Evolutionary conservation across 1,140 invertebrate genomes (phyloP).

Genomic region (Lordiphosa mommai): DNA sequence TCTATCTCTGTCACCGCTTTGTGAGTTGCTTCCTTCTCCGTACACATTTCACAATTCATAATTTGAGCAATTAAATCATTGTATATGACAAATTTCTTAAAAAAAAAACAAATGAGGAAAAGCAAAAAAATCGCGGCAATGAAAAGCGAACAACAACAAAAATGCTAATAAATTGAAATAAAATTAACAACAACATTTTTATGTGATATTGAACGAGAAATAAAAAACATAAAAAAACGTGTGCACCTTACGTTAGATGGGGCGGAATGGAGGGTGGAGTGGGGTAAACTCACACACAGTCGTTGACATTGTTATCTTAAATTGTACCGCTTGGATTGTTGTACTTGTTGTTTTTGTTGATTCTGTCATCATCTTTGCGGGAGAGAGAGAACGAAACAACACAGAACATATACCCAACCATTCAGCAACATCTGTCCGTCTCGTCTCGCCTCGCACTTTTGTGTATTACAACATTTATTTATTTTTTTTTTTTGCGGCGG

Average conservation of each 20-base stretch:
- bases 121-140: slow-evolving; percentile 22
- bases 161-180: slow-evolving; percentile 65
- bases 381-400: slow-evolving; percentile 4
- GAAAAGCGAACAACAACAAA: slow-evolving; percentile 20
- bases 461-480: slow-evolving; percentile 54
- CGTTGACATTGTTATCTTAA: slow-evolving; percentile 71
- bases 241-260: slow-evolving; percentile 27
- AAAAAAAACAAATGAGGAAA: slow-evolving; percentile 41
- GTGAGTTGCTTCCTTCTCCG: not conserved
- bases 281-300: slow-evolving; percentile 29
- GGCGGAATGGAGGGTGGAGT: not conserved
- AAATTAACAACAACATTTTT: slow-evolving; percentile 48
- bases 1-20: not conserved
- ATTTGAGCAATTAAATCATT: slow-evolving; percentile 64
- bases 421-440: slow-evolving; percentile 7
- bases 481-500: slow-evolving; percentile 28
- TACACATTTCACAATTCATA: slow-evolving; percentile 49
- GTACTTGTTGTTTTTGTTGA: slow-evolving; percentile 30
- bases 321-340: slow-evolving; percentile 44
- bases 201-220: slow-evolving; percentile 25
- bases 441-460: slow-evolving; percentile 16
- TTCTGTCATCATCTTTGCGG: slow-evolving; percentile 60
- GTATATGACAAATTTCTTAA: slow-evolving; percentile 58
- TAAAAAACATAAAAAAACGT: slow-evolving; percentile 51
- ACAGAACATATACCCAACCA: slow-evolving; percentile 1